Evolutionary conservation across 2,113 vertebrate genomes (phyloP), one percentile per base, ranked within the genome.

Genomic region (Oncorhynchus gorbuscha): DNA sequence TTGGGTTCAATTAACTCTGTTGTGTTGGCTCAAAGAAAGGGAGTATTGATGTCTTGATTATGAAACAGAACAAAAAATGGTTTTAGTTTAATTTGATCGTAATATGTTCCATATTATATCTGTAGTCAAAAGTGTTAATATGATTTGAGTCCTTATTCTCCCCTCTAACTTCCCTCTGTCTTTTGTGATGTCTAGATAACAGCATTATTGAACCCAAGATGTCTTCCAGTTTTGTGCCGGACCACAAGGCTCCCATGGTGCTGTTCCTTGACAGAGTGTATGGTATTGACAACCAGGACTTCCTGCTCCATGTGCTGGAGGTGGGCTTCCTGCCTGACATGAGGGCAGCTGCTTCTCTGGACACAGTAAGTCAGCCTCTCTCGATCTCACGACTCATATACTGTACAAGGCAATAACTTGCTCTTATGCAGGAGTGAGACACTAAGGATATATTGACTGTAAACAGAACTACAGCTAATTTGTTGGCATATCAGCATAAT

Each of bases 221-320:
- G 97, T 96, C 95, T 0, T 97, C 97, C 14, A 97, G 97, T 87
- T 98, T 98, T 26, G 96, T 97, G 28, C 97, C 97, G 0, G 97
- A 98, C 84, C 97, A 98, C 92, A 98, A 98, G 83, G 94, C 96
- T 0, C 96, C 97, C 74, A 97, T 96, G 95, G 97, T 98, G 32
- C 94, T 98, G 74, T 98, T 98, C 90, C 89, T 98, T 87, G 97
- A 98, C 91, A 94, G 97, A 7, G 97, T 98, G 5, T 98, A 98
- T 0, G 97, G 97, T 20, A 97, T 98, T 4, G 96, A 98, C 81
- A 96, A 93, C 86, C 97, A 98, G 87, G 97, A 98, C 82, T 97
- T 98, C 89, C 85, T 98, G 45, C 90, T 98, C 1, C 95, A 96
- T 0, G 94, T 98, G 68, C 92, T 98, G 68, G 97, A 98, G 14